Percentiles rank a stretch among this genome's conserved stretches.
Conservation (phyloP, 2,888 invertebrate species). For the Nebria salina region DNA sequence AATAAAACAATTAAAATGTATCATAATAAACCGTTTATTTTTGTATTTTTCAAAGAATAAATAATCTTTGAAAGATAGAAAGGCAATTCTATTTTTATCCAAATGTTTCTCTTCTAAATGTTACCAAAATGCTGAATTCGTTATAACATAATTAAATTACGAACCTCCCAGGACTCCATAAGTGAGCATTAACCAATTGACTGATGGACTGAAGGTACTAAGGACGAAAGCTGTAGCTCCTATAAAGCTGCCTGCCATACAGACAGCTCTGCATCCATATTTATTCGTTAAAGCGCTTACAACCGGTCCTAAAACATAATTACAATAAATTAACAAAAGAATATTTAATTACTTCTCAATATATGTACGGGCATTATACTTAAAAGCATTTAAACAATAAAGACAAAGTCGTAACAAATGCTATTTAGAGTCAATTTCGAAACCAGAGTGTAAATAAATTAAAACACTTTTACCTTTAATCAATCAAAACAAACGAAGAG, state of each 20-base stretch:
- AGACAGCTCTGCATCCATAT: constrained; percentile 93
- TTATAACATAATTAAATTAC: background rate
- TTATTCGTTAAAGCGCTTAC: constrained; percentile 96
- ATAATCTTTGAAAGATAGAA: too few species aligned
- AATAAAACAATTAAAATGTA: too few species aligned
- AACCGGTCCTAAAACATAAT: constrained; percentile 77
- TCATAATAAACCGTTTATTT: too few species aligned
- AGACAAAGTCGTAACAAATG: background rate
- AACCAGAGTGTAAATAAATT: background rate
- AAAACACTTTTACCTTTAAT: background rate
- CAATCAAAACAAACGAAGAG: background rate
- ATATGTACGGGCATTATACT: too few species aligned
- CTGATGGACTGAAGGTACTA: constrained; percentile 86
- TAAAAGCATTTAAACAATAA: too few species aligned
- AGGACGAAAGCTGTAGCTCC: constrained; percentile 86
- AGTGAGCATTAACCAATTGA: constrained; percentile 89
- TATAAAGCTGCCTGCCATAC: constrained; percentile 89
- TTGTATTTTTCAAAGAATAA: too few species aligned
- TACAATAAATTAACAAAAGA: background rate
- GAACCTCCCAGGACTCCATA: constrained; percentile 93
- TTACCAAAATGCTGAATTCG: background rate
- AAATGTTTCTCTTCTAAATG: too few species aligned
- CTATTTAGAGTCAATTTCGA: background rate
- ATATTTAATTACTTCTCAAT: background rate
- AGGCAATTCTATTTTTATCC: too few species aligned